phyloP scores from a whole-genome alignment of 1,140 invertebrate genomes.

The Hormaphis cornu region DNA sequence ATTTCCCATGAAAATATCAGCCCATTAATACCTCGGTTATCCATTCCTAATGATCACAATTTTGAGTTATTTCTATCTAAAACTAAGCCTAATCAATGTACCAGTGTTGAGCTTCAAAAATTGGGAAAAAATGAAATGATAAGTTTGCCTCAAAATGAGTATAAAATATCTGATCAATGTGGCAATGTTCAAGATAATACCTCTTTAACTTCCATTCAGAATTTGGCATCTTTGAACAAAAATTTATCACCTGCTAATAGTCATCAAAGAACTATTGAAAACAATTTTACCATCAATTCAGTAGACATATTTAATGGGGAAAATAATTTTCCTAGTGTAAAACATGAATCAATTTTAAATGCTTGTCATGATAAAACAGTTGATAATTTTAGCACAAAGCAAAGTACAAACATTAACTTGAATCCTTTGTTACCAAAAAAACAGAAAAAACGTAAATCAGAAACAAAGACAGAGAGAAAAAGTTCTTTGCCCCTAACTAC shows the following conservation, averaged over 20 bases:
- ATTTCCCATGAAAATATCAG: not conserved
- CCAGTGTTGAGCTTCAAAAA: not conserved
- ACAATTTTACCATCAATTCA: not conserved
- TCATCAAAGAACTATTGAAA: not conserved
- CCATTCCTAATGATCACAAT: not conserved
- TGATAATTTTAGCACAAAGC: not conserved
- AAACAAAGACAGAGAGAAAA: conserved; percentile 35
- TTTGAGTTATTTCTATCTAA: not conserved
- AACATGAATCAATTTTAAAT: conserved; percentile 33
- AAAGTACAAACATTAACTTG: not conserved
- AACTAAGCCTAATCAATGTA: not conserved
- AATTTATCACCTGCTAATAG: not conserved
- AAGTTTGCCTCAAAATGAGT: not conserved
- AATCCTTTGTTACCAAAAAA: not conserved
- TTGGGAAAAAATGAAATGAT: not conserved
- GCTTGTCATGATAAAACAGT: not conserved
- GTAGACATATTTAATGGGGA: not conserved
- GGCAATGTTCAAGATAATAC: not conserved
- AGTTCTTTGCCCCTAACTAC: not conserved
- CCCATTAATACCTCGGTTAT: not conserved
- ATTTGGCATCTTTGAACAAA: not conserved
- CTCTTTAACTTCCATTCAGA: not conserved
- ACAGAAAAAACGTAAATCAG: conserved; percentile 24
- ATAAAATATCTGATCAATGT: not conserved
- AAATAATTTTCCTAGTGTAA: not conserved